These are phyloP conservation scores for Rhinella marina DNA, from an alignment of 2,797 vertebrate species.

Conservation along the genomic window DNA sequence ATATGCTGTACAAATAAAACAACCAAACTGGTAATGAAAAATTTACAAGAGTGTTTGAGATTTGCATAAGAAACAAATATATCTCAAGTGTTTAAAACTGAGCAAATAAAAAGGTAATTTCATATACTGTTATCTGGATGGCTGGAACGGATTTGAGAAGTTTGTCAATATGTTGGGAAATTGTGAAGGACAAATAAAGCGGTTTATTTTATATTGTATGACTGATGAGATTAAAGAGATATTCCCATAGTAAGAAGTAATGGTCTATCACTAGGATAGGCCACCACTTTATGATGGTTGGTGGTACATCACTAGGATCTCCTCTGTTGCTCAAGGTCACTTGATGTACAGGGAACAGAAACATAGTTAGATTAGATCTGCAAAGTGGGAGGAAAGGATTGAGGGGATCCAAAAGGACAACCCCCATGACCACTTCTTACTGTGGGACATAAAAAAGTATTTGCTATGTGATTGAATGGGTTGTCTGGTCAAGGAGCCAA, in stretches of 20 bases:
- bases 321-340: no score
- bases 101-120: slow-evolving; percentile 23
- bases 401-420: no score
- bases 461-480: no score
- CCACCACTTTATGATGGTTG: not conserved
- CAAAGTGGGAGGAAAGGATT: no score
- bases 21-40: slow-evolving; percentile 42
- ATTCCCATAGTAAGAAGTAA: not conserved
- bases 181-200: slow-evolving; percentile 25
- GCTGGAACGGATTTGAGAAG: not conserved
- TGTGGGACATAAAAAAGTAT: no score
- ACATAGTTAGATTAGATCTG: no score
- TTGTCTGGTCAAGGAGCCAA: no score
- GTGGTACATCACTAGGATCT: no score
- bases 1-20: slow-evolving; percentile 15
- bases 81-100: slow-evolving; percentile 18
- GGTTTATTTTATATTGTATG: not conserved
- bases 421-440: no score
- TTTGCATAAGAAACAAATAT: slow-evolving; percentile 40
- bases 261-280: not conserved
- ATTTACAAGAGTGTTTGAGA: slow-evolving; percentile 28
- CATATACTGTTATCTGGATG: slow-evolving; percentile 16
- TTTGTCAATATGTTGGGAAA: slow-evolving; percentile 22
- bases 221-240: not conserved
- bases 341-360: no score